These are phyloP conservation scores for Tretioscincus oriximinensis DNA, from an alignment of 2,113 vertebrate genomes.

Conservation along the genomic window DNA sequence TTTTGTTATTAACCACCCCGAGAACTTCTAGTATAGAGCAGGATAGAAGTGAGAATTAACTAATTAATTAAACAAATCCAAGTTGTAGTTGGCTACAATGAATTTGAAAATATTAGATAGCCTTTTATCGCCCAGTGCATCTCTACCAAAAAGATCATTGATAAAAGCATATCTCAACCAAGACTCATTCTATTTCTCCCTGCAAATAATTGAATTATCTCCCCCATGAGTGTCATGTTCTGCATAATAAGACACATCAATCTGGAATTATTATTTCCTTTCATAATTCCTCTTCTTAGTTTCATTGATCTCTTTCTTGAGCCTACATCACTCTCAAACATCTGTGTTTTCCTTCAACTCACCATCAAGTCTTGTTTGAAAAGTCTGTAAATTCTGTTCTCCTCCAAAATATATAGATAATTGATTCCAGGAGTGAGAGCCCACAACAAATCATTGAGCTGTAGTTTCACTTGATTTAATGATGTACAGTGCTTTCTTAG, in stretches of 20 bases:
- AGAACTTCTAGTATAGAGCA: too few species aligned
- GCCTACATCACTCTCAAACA: conserved; percentile 61
- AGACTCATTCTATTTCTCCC: not conserved
- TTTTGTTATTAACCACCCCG: too few species aligned
- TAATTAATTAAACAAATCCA: not conserved
- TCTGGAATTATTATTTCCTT: conserved; percentile 63
- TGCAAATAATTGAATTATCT: conserved; percentile 52
- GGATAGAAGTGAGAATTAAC: too few species aligned
- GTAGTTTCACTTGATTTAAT: conserved; percentile 66
- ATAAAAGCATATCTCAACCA: conserved; percentile 26
- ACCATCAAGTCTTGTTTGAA: conserved; percentile 58
- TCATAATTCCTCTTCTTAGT: conserved; percentile 50
- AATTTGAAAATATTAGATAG: not conserved
- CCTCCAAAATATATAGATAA: conserved; percentile 65
- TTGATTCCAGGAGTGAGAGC: conserved; percentile 65
- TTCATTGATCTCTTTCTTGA: conserved; percentile 67
- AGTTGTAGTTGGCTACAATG: not conserved
- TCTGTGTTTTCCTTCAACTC: conserved; percentile 61
- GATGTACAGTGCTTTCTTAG: conserved; percentile 64
- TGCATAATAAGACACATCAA: conserved; percentile 55
- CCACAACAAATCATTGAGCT: conserved; percentile 60
- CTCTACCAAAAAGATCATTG: not conserved
- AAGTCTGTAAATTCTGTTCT: conserved; percentile 67
- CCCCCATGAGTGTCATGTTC: conserved; percentile 24
- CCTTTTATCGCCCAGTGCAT: not conserved